These are phyloP conservation scores for Nycticebus coucang DNA, from an alignment of 2,113 vertebrate species.

Conservation along the genomic window DNA sequence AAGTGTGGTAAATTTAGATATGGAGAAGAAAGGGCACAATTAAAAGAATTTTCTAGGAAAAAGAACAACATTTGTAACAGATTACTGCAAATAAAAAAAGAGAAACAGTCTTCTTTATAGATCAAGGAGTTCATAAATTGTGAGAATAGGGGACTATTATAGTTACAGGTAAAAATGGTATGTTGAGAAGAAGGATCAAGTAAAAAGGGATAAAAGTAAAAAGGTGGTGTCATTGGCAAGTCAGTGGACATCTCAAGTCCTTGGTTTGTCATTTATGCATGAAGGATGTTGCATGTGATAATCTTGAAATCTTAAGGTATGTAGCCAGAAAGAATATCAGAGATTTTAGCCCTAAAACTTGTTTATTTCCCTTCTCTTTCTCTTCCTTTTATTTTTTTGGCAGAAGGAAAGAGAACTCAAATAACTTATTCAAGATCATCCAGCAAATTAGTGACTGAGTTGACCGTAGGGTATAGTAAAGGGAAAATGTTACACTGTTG, in stretches of 20 bases:
- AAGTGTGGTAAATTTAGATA: background rate
- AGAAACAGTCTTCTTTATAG: background rate
- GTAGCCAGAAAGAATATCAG: background rate
- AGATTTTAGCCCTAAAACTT: background rate
- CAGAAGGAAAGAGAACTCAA: background rate
- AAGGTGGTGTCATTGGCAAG: background rate
- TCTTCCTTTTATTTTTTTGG: background rate
- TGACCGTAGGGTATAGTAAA: background rate
- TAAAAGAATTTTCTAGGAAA: conserved; percentile 13
- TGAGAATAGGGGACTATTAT: background rate
- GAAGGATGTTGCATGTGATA: background rate
- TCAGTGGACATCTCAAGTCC: background rate
- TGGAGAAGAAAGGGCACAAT: background rate
- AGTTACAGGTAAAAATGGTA: background rate
- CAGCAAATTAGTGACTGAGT: background rate
- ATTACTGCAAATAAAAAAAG: background rate
- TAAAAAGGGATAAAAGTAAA: background rate
- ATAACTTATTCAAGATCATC: background rate
- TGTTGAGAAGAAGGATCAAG: background rate
- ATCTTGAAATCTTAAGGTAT: background rate
- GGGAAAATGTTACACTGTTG: background rate
- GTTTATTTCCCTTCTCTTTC: background rate
- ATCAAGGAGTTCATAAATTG: background rate
- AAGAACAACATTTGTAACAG: background rate
- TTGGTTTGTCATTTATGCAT: background rate